Base-by-base conservation (phyloP, 2,113 vertebrate species). In the Albula glossodonta region DNA sequence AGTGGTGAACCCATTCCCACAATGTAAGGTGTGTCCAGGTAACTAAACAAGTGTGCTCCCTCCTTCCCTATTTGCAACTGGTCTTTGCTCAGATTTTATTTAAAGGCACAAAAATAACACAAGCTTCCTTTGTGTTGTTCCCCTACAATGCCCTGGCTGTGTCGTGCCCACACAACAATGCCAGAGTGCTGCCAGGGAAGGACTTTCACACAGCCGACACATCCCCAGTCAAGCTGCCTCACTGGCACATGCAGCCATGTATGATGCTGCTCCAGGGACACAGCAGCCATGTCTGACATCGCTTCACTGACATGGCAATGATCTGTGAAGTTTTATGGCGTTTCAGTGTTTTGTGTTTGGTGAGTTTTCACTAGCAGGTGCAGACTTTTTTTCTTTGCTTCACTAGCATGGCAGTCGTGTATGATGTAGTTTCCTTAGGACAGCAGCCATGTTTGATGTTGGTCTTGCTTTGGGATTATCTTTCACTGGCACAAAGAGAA, bases 161-260 rank as follows among this genome's bases (percentile, higher is more conserved):
- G 49, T 22, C n/a, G 10, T 81, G 79, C 79, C 79, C 79, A 81
- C 79, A 81, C 79, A 51, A n/a, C 50, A 22, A 19, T 81, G 41
- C 79, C 51, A 7, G 49, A 81, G 63, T 22, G 1, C 49, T 81
- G 79, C 79, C 19, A 52, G 51, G 79, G 49, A 81, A 81, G 51
- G 49, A 51, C 17, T 22, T 81, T 51, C 41, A n/a, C 19, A 31
- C 49, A 17, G 49, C 49, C 50, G 17, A 51, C 79, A 81, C 79
- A 81, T 81, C 13, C 63, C 19, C 63, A 22, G 8, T 70, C 63
- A 22, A 22, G 22, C 0, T 17, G 13, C 22, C 31, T 41, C 31
- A 41, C 31, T 41, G 31, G 31, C 31, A 41, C 31, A 41, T 41
- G 31, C 31, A 41, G 31, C 0, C 31, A 41, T 41, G 31, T 41